Evolutionary conservation across 2,113 vertebrate genomes (phyloP).

Genomic region (Catagonus wagneri): DNA sequence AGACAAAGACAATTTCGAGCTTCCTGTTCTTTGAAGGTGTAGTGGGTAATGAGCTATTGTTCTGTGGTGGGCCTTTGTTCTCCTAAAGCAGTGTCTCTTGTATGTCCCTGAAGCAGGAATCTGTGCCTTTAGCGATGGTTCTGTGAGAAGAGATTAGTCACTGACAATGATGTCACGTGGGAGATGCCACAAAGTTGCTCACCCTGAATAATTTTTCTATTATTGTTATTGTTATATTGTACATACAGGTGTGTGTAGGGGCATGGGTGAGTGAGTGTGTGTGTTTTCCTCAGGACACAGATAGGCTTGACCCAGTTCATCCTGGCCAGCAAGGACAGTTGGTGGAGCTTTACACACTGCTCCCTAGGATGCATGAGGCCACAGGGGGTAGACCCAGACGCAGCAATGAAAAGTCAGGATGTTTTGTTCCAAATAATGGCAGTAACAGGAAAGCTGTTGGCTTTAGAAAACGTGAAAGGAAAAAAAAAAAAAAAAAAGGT

Average conservation of each 20-base stretch:
- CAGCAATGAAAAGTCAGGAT: background rate
- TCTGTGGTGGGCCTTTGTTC: background rate
- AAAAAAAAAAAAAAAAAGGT: background rate
- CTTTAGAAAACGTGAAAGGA: background rate
- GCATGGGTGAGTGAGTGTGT: background rate
- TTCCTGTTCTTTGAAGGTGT: background rate
- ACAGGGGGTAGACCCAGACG: background rate
- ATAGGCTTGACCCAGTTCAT: background rate
- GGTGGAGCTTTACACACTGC: background rate
- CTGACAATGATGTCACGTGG: background rate
- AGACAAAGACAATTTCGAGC: background rate
- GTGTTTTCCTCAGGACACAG: background rate
- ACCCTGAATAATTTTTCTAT: background rate
- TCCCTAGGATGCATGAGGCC: background rate
- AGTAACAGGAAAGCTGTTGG: background rate
- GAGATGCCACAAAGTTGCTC: background rate
- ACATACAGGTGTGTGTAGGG: background rate
- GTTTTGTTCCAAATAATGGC: background rate
- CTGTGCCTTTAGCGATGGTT: background rate
- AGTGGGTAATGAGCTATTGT: background rate
- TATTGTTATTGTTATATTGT: no score
- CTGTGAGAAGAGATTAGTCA: background rate
- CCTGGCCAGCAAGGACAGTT: background rate
- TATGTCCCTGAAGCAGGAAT: background rate
- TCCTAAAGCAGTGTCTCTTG: background rate